These are phyloP conservation scores for Ploceus nigricollis DNA, from an alignment of 2,113 vertebrate genomes.

Conservation along the genomic window DNA sequence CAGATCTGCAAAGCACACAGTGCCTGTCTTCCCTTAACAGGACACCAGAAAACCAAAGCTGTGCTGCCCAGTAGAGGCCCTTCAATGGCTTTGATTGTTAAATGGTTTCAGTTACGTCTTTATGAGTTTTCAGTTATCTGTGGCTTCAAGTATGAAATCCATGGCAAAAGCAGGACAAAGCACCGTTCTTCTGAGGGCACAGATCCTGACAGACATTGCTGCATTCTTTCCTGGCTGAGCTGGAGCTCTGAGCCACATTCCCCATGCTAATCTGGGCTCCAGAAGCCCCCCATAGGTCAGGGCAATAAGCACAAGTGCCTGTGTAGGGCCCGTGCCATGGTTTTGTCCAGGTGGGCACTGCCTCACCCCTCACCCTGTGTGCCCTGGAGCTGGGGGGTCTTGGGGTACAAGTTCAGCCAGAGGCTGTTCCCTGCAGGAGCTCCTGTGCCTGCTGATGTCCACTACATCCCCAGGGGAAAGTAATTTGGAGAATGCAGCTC, in stretches of 20 bases:
- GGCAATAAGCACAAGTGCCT: background rate
- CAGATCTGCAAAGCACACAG: background rate
- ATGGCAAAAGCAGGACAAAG: background rate
- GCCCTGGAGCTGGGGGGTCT: background rate
- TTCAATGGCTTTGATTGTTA: background rate
- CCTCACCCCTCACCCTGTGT: background rate
- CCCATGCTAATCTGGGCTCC: background rate
- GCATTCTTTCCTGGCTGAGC: background rate
- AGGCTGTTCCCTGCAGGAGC: background rate
- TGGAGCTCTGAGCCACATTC: background rate
- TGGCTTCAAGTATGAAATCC: background rate
- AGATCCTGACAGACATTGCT: background rate
- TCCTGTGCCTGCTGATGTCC: background rate
- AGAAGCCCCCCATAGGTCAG: background rate
- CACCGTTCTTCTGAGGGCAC: background rate
- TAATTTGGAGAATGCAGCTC: background rate
- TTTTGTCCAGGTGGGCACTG: background rate
- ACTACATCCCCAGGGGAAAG: background rate
- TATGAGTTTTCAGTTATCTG: background rate
- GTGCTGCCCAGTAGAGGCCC: background rate
- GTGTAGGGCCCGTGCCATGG: fast-evolving
- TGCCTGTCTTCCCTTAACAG: background rate
- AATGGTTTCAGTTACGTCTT: background rate
- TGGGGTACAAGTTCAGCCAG: background rate
- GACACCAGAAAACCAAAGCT: background rate